A percentile compares a stretch with the other conserved stretches of the same genome.
These are phyloP conservation scores for Polydrusus tereticollis DNA, from an alignment of 2,888 invertebrate genomes.

Conservation along the genomic window DNA sequence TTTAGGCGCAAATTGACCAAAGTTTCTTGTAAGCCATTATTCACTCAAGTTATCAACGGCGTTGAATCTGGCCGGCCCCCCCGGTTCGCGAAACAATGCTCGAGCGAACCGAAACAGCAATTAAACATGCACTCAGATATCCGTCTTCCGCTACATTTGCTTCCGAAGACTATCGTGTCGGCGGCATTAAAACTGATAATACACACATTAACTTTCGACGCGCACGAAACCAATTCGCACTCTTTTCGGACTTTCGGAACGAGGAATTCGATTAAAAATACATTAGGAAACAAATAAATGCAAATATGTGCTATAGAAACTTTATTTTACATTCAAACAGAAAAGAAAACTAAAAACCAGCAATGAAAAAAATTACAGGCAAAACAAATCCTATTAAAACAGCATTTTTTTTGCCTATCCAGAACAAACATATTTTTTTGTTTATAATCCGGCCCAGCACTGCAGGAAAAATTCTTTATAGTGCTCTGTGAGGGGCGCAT, in stretches of 20 bases:
- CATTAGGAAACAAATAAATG: too few species aligned
- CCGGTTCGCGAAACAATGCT: slow-evolving; percentile 55
- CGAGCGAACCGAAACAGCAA: slow-evolving; percentile 62
- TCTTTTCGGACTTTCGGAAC: not conserved
- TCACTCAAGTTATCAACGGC: slow-evolving; percentile 60
- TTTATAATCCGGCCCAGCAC: too few species aligned
- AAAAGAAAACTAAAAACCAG: too few species aligned
- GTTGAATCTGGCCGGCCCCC: slow-evolving; percentile 56
- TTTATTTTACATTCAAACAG: too few species aligned
- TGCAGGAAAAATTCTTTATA: too few species aligned
- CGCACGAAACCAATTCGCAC: slow-evolving; percentile 54
- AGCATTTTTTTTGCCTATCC: too few species aligned
- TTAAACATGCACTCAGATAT: slow-evolving; percentile 67
- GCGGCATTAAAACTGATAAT: slow-evolving; percentile 60
- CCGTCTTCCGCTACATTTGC: slow-evolving; percentile 66
- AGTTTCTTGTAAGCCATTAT: slow-evolving; percentile 60
- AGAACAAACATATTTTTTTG: too few species aligned
- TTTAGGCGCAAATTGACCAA: slow-evolving; percentile 56
- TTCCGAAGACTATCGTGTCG: slow-evolving; percentile 63
- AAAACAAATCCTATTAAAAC: too few species aligned
- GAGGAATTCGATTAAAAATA: not conserved
- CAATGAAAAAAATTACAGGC: too few species aligned
- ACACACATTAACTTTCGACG: slow-evolving; percentile 54
- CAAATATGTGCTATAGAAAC: too few species aligned
- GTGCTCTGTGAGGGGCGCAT: too few species aligned